Evolutionary conservation across 1,140 invertebrate genomes (phyloP).

Genomic region (Branchinecta lindahli): DNA sequence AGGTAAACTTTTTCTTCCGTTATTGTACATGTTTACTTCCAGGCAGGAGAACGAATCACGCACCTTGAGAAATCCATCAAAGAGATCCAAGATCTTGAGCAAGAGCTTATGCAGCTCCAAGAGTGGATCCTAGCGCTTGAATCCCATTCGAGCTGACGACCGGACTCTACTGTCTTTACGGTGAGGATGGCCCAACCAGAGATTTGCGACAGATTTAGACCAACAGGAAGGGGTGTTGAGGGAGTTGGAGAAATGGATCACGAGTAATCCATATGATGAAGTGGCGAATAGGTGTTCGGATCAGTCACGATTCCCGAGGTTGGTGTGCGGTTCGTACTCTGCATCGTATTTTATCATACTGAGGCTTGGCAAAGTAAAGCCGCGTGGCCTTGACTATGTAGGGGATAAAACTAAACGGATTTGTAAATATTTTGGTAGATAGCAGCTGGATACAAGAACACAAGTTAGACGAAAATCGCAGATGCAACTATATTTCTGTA

Average conservation of each 20-base stretch:
- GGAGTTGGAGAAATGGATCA: conserved; percentile 39
- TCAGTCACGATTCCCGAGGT: conserved; percentile 53
- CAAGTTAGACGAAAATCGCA: no score
- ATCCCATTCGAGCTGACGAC: conserved; percentile 49
- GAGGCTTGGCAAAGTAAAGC: no score
- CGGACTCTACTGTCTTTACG: conserved; percentile 54
- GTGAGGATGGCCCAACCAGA: conserved; percentile 64
- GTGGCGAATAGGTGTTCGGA: conserved; percentile 50
- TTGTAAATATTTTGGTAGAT: no score
- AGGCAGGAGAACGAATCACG: conserved; percentile 52
- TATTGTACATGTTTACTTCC: conserved; percentile 20
- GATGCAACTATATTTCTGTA: no score
- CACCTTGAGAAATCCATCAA: conserved; percentile 55
- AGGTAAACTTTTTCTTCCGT: no score
- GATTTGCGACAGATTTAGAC: conserved; percentile 52
- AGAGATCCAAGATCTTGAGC: conserved; percentile 61
- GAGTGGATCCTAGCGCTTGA: conserved; percentile 57
- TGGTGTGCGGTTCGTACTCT: conserved; percentile 13
- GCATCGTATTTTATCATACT: conserved; percentile 12
- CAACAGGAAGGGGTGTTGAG: conserved; percentile 48
- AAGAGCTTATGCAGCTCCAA: conserved; percentile 53
- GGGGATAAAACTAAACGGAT: no score
- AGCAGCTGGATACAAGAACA: no score
- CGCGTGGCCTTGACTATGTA: no score
- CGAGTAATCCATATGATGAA: neutral